Conservation (phyloP, 2,797 vertebrate genomes). For the Echeneis naucrates region DNA sequence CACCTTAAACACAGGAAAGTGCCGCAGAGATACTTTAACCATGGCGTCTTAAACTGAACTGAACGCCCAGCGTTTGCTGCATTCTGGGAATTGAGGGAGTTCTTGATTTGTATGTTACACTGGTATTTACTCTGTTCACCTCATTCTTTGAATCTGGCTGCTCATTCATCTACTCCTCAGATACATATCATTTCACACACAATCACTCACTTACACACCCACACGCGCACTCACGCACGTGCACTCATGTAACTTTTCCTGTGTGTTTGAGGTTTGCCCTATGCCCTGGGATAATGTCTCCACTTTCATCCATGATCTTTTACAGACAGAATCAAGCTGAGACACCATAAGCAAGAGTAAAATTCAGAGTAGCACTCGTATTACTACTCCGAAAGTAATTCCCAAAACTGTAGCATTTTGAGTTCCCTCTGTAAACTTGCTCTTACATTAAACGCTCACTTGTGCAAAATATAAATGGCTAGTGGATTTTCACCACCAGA, state of each 20-base stretch:
- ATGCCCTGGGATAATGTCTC: constrained; percentile 28
- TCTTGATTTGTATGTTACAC: background rate
- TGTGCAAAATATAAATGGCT: constrained; percentile 12
- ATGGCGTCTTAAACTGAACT: background rate
- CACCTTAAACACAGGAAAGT: constrained; percentile 14
- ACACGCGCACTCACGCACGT: constrained; percentile 16
- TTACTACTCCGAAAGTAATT: constrained; percentile 49
- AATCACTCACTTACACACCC: background rate
- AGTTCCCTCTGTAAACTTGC: constrained; percentile 47
- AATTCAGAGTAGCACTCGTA: no score
- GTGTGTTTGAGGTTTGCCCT: constrained; percentile 10
- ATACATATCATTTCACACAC: constrained; percentile 13
- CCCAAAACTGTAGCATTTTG: constrained; percentile 51
- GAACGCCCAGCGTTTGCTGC: background rate
- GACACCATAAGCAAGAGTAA: constrained; percentile 23
- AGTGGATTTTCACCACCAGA: constrained; percentile 5
- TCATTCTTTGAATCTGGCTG: constrained; percentile 8
- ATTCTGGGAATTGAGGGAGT: background rate
- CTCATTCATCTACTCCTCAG: constrained; percentile 19
- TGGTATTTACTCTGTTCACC: constrained; percentile 18
- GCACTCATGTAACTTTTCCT: constrained; percentile 12
- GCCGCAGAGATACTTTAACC: background rate
- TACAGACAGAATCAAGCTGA: constrained; percentile 19
- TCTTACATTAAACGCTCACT: constrained; percentile 32
- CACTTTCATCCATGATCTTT: constrained; percentile 43